Evolutionary conservation across 92 coral and sea anemone species (phyloP).

Genomic region (Nematostella vectensis): DNA sequence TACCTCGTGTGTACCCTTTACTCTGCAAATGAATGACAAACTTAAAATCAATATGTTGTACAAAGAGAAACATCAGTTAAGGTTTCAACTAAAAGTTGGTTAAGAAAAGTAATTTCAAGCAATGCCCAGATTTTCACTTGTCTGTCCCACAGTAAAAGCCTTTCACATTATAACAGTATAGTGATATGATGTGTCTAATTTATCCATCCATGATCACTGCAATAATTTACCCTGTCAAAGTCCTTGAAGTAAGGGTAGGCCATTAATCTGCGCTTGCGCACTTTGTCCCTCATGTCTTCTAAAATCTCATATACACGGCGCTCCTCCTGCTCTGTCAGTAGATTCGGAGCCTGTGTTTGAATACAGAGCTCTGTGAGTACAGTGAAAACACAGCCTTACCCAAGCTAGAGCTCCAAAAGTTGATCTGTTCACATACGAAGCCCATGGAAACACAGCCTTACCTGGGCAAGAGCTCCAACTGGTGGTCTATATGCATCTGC

Average conservation of each 20-base stretch:
- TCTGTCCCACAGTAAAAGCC: no score
- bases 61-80: no score
- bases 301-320: constrained; percentile 66
- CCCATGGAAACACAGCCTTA: constrained; percentile 38
- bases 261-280: constrained; percentile 89
- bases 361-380: no score
- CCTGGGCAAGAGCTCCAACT: constrained; percentile 87
- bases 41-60: not conserved
- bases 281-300: constrained; percentile 68
- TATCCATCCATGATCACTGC: no score
- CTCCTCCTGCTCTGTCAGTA: constrained; percentile 70
- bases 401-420: no score
- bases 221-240: constrained; percentile 83
- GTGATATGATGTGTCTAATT: no score
- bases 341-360: constrained; percentile 76
- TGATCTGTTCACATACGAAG: no score
- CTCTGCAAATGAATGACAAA: constrained; percentile 47
- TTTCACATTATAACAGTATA: no score
- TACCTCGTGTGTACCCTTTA: constrained; percentile 92
- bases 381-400: no score
- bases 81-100: no score
- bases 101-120: no score
- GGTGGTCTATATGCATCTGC: constrained; percentile 73
- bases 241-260: constrained; percentile 97
- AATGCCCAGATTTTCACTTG: no score